Percentiles rank a stretch among this genome's conserved stretches.
These are phyloP conservation scores for Patagioenas fasciata DNA, from an alignment of 2,113 vertebrate genomes.

Conservation along the genomic window DNA sequence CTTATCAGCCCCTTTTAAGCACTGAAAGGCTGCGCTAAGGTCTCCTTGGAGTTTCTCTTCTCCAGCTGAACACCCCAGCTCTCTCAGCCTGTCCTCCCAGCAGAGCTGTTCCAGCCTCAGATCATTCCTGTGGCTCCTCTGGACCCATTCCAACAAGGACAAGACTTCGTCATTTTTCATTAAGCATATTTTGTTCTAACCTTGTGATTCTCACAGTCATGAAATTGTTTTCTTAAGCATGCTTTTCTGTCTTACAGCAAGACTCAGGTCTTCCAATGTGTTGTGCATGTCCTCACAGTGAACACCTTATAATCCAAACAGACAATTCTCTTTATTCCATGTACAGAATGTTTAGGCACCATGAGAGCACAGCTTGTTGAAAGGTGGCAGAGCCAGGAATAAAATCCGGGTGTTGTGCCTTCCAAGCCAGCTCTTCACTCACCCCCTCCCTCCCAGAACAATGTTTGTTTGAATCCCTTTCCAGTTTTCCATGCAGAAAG, in stretches of 20 bases:
- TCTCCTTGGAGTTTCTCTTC: no score
- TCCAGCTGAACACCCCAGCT: no score
- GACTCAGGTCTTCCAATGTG: neutral
- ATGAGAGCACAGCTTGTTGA: neutral
- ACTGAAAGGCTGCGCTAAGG: no score
- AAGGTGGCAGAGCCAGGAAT: neutral
- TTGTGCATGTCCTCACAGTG: neutral
- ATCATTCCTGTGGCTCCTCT: neutral
- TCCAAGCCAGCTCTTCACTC: neutral
- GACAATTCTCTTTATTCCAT: neutral
- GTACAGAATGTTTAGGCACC: neutral
- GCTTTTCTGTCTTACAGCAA: neutral
- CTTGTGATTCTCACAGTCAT: neutral
- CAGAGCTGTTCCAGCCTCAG: neutral
- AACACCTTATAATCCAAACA: neutral
- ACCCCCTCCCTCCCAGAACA: neutral
- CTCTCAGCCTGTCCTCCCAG: neutral
- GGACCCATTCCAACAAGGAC: neutral
- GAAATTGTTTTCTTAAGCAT: accelerated
- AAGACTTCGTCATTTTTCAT: neutral
- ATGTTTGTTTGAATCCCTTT: neutral
- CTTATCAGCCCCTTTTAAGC: no score
- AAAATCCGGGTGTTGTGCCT: neutral
- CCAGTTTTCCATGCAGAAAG: neutral
- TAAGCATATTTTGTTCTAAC: neutral